These are phyloP conservation scores for Macquaria ambigua DNA, from an alignment of 2,113 vertebrate species.

Conservation along the genomic window DNA sequence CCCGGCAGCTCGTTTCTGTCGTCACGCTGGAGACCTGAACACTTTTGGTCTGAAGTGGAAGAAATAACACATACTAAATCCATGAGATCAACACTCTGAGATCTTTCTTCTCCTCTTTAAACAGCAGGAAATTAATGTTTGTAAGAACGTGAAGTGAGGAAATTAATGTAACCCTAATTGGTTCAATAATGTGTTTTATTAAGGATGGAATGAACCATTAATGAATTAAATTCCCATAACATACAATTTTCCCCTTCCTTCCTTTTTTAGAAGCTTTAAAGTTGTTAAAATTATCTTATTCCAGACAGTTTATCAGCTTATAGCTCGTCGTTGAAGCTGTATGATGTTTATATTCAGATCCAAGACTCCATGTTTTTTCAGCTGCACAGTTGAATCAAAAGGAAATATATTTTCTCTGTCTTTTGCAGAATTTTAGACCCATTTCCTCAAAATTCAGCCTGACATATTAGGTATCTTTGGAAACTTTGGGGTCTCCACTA, in stretches of 20 bases:
- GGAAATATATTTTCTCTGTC: not conserved
- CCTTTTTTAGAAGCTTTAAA: too few relatives aligned
- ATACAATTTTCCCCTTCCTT: not conserved
- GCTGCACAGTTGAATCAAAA: too few relatives aligned
- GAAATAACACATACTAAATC: not conserved
- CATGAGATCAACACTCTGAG: not conserved
- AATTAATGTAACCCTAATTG: not conserved
- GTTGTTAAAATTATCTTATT: not conserved
- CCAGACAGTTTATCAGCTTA: not conserved
- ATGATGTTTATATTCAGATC: not conserved
- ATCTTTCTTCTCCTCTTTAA: not conserved
- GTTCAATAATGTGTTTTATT: not conserved
- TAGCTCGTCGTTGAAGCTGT: not conserved
- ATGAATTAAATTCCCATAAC: not conserved
- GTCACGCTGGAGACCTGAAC: not conserved
- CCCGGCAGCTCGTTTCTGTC: not conserved
- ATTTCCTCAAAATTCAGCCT: not conserved
- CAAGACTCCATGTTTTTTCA: not conserved
- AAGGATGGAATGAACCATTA: not conserved
- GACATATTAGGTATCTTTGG: not conserved
- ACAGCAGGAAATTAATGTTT: not conserved
- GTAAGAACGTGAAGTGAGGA: not conserved
- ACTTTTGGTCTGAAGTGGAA: not conserved
- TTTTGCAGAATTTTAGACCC: not conserved
- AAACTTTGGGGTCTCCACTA: not conserved